Conservation (phyloP, 2,888 invertebrate species). For the Euproctis similis region DNA sequence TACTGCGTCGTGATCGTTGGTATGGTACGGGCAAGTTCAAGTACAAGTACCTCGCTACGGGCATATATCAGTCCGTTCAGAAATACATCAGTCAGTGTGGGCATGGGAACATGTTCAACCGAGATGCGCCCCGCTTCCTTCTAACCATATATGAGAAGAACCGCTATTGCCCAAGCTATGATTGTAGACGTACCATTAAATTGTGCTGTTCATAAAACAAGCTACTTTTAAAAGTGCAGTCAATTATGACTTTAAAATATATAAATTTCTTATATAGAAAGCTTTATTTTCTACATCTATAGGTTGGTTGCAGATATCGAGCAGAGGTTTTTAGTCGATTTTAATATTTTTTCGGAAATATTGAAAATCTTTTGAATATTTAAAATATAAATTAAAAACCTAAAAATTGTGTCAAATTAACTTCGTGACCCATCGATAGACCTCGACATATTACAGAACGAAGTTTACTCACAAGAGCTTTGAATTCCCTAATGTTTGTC, state of each 20-base stretch:
- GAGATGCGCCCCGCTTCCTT: constrained; percentile 47
- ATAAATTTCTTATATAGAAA: too few species aligned
- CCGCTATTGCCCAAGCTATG: constrained; percentile 38
- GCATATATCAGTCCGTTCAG: constrained; percentile 47
- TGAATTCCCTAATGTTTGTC: constrained; percentile 69
- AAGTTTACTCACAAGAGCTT: constrained; percentile 60
- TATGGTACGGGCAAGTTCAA: constrained; percentile 51
- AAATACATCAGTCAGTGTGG: constrained; percentile 54
- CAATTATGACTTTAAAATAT: too few species aligned
- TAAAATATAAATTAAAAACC: too few species aligned
- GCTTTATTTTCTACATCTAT: too few species aligned
- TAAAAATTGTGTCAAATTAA: constrained; percentile 43
- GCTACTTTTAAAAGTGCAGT: too few species aligned
- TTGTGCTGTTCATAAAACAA: too few species aligned
- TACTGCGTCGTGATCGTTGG: constrained; percentile 20
- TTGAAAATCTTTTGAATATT: too few species aligned
- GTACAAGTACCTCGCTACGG: constrained; percentile 50
- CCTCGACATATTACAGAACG: constrained; percentile 43
- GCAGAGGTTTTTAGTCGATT: too few species aligned
- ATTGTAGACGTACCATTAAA: too few species aligned
- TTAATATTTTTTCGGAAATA: too few species aligned
- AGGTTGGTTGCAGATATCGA: too few species aligned
- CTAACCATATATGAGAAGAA: constrained; percentile 58
- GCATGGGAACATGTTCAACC: constrained; percentile 59
- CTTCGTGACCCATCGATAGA: constrained; percentile 41